Evolutionary conservation across 2,888 invertebrate genomes (phyloP), one percentile per base, ranked within the genome.

Genomic region (Spodoptera littoralis): DNA sequence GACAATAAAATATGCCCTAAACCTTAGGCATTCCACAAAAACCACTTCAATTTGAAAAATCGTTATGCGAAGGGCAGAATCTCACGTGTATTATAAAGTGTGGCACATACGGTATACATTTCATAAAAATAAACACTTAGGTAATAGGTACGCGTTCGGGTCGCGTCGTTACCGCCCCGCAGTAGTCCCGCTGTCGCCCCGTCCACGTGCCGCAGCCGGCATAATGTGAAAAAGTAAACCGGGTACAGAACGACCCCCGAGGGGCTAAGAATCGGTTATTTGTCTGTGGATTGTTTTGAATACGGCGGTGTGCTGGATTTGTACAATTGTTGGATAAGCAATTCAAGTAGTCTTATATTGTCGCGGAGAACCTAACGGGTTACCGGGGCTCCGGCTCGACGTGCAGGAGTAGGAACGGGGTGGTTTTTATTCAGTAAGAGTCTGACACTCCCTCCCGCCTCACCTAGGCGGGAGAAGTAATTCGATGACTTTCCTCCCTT

Each of bases 281-380:
- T 91, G 90, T 88, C 84, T 83, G 88, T 89, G 90, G 92, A 93
- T 92, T 91, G 93, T 93, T 93, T 92, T 92, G 92, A 92, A 93
- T 92, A 91, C 85, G 84, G 73, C 79, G 60, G 65, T 59, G 59
- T 58, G 64, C 73, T 79, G 82, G 87, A 85, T 80, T 85, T 70
- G 75, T 77, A 76, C 84, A 73, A 41, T 77, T 62, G 68, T 73
- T 79, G 81, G 82, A 81, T 76, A 50, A n/a, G 66, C 30, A 36
- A 41, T 63, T 18, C n/a, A 12, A 24, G 41, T 43, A 27, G 1
- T 18, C 18, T 18, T 18, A 18, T 18, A 18, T 2, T 18, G 18
- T 18, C 18, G 18, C 18, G 18, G n/a, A n/a, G n/a, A n/a, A n/a
- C n/a, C n/a, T n/a, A n/a, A n/a, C n/a, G n/a, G n/a, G n/a, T n/a